A percentile compares a stretch with the other conserved stretches of the same genome.
Evolutionary conservation across 2,113 vertebrate genomes (phyloP).

Genomic region (Morphnarchus princeps): DNA sequence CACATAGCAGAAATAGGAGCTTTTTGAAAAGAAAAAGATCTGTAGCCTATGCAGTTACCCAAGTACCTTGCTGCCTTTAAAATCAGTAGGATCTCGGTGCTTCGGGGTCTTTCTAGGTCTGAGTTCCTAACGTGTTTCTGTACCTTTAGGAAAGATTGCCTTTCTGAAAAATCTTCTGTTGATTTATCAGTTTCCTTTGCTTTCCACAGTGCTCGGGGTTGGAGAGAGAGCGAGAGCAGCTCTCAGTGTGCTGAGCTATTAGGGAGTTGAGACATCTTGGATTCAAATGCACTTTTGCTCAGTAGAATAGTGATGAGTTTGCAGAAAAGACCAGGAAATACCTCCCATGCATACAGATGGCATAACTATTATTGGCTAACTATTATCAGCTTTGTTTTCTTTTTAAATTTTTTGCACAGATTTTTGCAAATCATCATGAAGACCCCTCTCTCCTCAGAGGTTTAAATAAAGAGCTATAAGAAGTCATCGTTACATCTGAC

Average conservation of each 20-base stretch:
- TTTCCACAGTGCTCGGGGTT: neutral
- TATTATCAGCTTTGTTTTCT: neutral
- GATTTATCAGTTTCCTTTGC: neutral
- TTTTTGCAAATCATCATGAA: neutral
- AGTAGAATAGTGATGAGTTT: conserved; percentile 44
- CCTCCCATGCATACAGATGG: conserved; percentile 35
- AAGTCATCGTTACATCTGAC: neutral
- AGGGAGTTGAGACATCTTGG: neutral
- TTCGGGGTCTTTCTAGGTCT: neutral
- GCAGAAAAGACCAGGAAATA: conserved; percentile 43
- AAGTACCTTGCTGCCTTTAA: neutral
- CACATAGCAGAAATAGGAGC: neutral
- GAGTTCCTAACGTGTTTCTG: neutral
- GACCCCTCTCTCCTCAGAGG: neutral
- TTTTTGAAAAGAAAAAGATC: neutral
- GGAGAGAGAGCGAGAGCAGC: neutral
- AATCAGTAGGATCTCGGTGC: neutral
- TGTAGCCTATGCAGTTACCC: neutral
- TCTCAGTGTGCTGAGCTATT: neutral
- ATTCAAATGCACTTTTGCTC: conserved; percentile 35
- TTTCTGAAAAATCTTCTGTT: neutral
- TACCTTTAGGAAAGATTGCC: neutral
- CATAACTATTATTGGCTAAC: neutral
- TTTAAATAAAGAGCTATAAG: neutral
- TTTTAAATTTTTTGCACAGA: neutral